These are phyloP conservation scores for Lordiphosa stackelbergi DNA, from an alignment of 1,140 invertebrate species.

Conservation along the genomic window DNA sequence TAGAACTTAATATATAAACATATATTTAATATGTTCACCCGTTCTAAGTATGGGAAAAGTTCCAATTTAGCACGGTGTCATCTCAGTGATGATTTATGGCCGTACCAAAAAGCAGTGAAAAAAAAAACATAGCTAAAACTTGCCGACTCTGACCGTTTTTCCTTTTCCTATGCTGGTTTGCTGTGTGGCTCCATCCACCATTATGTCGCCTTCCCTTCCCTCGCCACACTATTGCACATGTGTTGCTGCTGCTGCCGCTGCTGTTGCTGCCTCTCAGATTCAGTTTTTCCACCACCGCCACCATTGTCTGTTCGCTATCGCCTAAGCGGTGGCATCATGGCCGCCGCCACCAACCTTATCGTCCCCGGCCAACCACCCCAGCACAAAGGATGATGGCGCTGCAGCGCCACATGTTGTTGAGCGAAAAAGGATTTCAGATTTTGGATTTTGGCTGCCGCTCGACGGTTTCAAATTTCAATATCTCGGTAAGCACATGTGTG, in stretches of 20 bases:
- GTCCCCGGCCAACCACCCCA: constrained; percentile 9
- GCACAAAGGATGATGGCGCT: constrained; percentile 27
- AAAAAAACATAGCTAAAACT: constrained; percentile 56
- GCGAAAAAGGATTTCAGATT: constrained; percentile 13
- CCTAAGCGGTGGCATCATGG: constrained; percentile 39
- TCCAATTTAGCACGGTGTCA: constrained; percentile 69
- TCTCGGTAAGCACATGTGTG: constrained; percentile 19
- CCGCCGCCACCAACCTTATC: constrained; percentile 42
- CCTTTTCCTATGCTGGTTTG: background rate
- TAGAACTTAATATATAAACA: background rate
- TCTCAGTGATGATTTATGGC: constrained; percentile 64
- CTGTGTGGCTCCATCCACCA: background rate
- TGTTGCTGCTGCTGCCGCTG: constrained; percentile 9
- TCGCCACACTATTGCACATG: constrained; percentile 6
- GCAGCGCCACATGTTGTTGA: constrained; percentile 35
- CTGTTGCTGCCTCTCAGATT: constrained; percentile 3
- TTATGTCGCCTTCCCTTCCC: background rate
- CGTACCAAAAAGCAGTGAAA: constrained; percentile 7
- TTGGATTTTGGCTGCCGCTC: background rate
- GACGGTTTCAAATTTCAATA: constrained; percentile 47
- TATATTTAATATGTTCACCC: constrained; percentile 6
- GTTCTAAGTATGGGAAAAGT: constrained; percentile 61
- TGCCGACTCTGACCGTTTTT: constrained; percentile 29
- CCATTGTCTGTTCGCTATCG: constrained; percentile 43
- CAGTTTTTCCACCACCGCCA: constrained; percentile 8